Percentiles rank a stretch among this genome's conserved stretches.
phyloP scores from a whole-genome alignment of 2,888 invertebrate species.

The Stictocephala bisonia region DNA sequence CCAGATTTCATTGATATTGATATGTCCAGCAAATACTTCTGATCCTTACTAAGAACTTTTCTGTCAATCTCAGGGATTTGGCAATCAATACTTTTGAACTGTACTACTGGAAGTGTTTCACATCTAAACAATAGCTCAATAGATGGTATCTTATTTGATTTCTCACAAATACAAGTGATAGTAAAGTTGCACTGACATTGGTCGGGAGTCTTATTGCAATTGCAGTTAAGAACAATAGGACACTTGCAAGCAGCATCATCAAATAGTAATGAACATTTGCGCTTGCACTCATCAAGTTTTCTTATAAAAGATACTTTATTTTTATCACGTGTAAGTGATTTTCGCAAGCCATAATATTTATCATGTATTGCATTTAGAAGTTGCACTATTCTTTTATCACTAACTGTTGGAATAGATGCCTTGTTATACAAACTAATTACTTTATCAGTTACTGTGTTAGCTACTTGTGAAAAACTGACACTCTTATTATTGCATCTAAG shows the following conservation, averaged over 20 bases:
- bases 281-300: constrained; percentile 14
- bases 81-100: too few species aligned
- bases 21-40: too few species aligned
- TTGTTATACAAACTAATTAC: constrained; percentile 18
- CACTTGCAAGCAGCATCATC: constrained; percentile 31
- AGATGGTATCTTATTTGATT: neutral
- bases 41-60: too few species aligned
- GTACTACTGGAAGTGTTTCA: too few species aligned
- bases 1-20: too few species aligned
- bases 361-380: constrained; percentile 14
- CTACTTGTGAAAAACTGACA: constrained; percentile 29
- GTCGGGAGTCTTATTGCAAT: neutral
- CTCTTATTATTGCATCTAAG: constrained; percentile 18
- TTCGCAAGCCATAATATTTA: constrained; percentile 19
- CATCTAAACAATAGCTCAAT: too few species aligned
- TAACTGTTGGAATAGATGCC: constrained; percentile 20
- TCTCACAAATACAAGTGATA: constrained; percentile 20
- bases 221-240: constrained; percentile 12
- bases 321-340: constrained; percentile 17
- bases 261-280: constrained; percentile 3
- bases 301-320: constrained; percentile 8
- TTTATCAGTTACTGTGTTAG: constrained; percentile 24
- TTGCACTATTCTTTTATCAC: constrained; percentile 32
- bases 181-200: constrained; percentile 13
- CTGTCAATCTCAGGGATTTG: too few species aligned